Evolutionary conservation across 1,140 invertebrate genomes (phyloP), one percentile per base, ranked within the genome.

Genomic region (Mercenaria mercenaria): DNA sequence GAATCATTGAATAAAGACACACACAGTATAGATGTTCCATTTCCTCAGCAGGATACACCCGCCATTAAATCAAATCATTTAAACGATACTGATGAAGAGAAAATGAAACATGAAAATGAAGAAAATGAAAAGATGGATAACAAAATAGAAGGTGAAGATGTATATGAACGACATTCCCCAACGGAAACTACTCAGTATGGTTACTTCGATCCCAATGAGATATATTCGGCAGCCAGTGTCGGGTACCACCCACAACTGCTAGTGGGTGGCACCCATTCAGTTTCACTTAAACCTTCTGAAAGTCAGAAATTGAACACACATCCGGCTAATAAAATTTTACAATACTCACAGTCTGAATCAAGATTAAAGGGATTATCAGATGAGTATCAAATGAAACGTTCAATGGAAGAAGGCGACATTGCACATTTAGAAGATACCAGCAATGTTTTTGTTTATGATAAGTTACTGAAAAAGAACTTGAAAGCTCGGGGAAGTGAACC

Each of bases 331-430:
- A 88, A 88, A 81, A 15, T 41, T 13, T 52, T 88, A 47, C 77
- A 52, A 20, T 69, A 88, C 37, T 88, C 86, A 1, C 86, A 88
- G 32, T 88, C 86, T 23, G 86, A 88, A 52, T 88, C 86, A 4
- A 39, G 72, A 43, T 52, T 88, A 29, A 50, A 88, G 43, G 64
- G 18, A 20, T 72, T 88, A 34, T 80, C 52, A 15, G 59, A 80
- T n/a, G 41, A 61, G 34, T 88, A 81, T 39, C 26, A 69, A 32
- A 88, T 88, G 86, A 88, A 88, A 81, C 74, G 86, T 13, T 88
- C 86, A 52, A 88, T 77, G 2, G 86, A 88, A 56, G 56, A 88
- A 52, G 77, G 86, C 11, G 86, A 88, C 32, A 88, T 88, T 37
- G 86, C 86, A 1, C 86, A 88, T 56, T 43, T 88, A 37, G 41